Conservation (phyloP, 1,140 invertebrate species). For the Drosophila funebris region DNA sequence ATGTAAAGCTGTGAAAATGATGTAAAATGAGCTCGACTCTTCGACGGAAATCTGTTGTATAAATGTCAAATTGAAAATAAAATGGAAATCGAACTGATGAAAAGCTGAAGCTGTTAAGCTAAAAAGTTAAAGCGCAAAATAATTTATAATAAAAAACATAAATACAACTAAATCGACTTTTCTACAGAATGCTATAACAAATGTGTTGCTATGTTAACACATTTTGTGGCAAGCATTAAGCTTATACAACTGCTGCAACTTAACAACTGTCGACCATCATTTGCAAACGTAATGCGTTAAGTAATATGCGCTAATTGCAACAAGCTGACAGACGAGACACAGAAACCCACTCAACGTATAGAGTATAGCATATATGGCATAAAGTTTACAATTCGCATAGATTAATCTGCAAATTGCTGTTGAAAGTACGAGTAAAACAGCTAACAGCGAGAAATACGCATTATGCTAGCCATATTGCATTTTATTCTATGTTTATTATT, state of each 20-base stretch:
- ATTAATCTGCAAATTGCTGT: conserved; percentile 55
- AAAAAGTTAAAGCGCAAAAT: too few species aligned
- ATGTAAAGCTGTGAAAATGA: not conserved
- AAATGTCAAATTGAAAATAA: not conserved
- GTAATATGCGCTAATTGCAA: conserved; percentile 24
- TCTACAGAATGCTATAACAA: too few species aligned
- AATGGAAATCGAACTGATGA: not conserved
- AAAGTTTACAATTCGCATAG: too few species aligned
- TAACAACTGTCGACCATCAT: conserved; percentile 12
- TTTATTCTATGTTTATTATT: conserved; percentile 10
- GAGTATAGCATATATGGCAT: not conserved
- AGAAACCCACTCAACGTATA: not conserved
- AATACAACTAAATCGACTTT: too few species aligned
- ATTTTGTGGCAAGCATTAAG: too few species aligned
- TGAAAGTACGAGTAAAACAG: conserved; percentile 31
- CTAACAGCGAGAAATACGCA: conserved; percentile 23
- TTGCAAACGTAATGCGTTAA: conserved; percentile 16
- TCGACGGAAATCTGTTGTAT: not conserved
- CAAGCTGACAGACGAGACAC: conserved; percentile 5
- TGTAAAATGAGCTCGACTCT: not conserved
- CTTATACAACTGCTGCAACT: too few species aligned
- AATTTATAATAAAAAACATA: too few species aligned
- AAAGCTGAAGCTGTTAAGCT: too few species aligned
- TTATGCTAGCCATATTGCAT: conserved; percentile 2
- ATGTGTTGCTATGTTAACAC: too few species aligned